phyloP scores from a whole-genome alignment of 2,113 vertebrate species.

The Burhinus bistriatus region DNA sequence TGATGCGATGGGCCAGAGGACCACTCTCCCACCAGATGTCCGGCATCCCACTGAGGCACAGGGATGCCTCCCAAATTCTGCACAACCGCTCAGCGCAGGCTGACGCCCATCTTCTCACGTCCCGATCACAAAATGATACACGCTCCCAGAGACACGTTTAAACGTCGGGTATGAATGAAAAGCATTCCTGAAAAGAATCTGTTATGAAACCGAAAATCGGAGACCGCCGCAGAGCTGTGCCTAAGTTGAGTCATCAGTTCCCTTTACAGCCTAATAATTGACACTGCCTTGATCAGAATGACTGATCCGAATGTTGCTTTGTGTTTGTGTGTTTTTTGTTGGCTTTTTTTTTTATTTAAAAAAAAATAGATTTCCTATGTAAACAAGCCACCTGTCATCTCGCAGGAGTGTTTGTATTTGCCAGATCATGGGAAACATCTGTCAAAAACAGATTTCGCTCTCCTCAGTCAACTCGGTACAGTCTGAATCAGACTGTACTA shows the following conservation, averaged over 20 bases:
- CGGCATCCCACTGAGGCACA: fast-evolving
- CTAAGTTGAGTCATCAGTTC: conserved; percentile 82
- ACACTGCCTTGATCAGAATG: conserved; percentile 76
- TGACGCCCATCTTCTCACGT: not conserved
- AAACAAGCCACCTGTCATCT: conserved; percentile 68
- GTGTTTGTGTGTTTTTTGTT: conserved; percentile 48
- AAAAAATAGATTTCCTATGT: conserved; percentile 51
- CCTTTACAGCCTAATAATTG: conserved; percentile 77
- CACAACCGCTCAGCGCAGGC: fast-evolving
- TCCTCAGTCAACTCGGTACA: conserved; percentile 55
- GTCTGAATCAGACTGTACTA: conserved; percentile 54
- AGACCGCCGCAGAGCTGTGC: conserved; percentile 66
- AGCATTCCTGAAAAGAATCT: conserved; percentile 82
- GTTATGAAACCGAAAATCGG: conserved; percentile 79
- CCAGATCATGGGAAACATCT: conserved; percentile 66
- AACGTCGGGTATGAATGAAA: conserved; percentile 67
- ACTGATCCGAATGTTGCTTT: conserved; percentile 68
- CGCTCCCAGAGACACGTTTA: conserved; percentile 54
- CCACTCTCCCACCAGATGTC: fast-evolving
- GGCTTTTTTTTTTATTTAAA: not conserved
- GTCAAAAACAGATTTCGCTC: conserved; percentile 67
- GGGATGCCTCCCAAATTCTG: not conserved
- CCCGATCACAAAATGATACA: conserved; percentile 10
- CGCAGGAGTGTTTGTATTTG: conserved; percentile 57
- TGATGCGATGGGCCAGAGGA: not conserved